Evolutionary conservation across 2,888 invertebrate genomes (phyloP).

Genomic region (Aphidoletes aphidimyza): DNA sequence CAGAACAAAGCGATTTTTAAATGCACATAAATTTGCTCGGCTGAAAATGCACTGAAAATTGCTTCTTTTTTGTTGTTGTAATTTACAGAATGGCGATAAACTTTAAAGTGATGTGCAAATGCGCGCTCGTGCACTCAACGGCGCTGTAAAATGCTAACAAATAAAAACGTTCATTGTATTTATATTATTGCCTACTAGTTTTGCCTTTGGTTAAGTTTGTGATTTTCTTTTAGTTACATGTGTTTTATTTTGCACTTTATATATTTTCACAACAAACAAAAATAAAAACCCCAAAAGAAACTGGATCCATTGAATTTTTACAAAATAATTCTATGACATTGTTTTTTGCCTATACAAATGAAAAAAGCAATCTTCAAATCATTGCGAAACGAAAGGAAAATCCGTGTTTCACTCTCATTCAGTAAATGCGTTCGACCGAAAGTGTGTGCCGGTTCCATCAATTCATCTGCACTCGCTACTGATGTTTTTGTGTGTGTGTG

Average conservation of each 20-base stretch:
- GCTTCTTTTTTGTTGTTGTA: not conserved
- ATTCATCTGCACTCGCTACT: not conserved
- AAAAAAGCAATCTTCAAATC: not conserved
- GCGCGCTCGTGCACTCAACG: no score
- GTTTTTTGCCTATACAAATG: not conserved
- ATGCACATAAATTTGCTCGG: not conserved
- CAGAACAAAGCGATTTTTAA: not conserved
- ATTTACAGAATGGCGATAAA: not conserved
- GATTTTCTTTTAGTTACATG: conserved; percentile 22
- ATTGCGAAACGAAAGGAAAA: no score
- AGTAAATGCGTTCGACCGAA: not conserved
- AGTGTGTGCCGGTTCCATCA: not conserved
- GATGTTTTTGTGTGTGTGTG: no score
- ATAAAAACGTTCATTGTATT: not conserved
- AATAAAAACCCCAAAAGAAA: no score
- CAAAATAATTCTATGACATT: not conserved
- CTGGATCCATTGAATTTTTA: no score
- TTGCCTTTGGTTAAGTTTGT: not conserved
- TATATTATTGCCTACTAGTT: conserved; percentile 26
- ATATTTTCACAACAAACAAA: no score
- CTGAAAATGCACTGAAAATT: conserved; percentile 38
- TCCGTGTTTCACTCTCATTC: no score
- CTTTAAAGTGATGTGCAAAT: not conserved
- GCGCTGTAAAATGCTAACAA: no score
- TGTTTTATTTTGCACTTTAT: no score